Base-by-base conservation (phyloP, 2,888 invertebrate genomes). In the Mythimna loreyi region DNA sequence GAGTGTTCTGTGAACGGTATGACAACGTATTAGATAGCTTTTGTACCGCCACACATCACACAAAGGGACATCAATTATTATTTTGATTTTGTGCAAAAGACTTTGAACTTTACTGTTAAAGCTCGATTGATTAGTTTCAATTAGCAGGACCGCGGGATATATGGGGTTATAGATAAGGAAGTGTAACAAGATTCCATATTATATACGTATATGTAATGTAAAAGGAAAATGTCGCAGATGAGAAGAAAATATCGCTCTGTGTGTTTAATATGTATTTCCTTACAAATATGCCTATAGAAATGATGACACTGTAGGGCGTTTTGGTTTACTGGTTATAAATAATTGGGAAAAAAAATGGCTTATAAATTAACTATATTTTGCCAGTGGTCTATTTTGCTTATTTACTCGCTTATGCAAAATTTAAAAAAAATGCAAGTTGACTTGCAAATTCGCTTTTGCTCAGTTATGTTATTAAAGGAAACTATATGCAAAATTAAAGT, bases 41-140 rank as follows among this genome's bases (percentile, higher is more conserved):
- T n/a, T 50, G 50, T 47, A 62, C 55, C 57, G 36, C n/a, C 49
- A 25, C 13, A 25, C 55, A 53, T 40, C 33, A 49, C 33, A 53
- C 52, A 21, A 21, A 16, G 16, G 45, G 55, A 13, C 28, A 52
- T 1, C 43, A 67, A 76, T 75, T 56, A 80, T 67, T 47, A 47
- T 47, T n/a, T 23, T 21, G 13, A 25, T n/a, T 4, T 40, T 5
- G 33, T 47, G 11, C 40, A 50, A n/a, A 11, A 7, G 5, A 63
- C 43, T 68, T 60, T 63, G 23, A 19, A 19, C 76, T 59, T 63
- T 60, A 75, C 43, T 53, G 5, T 33, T 33, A 43, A 13, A 11
- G 0, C 0, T 0, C 11, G 19, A 30, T 21, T 33, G 55, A 45
- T 63, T 75, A 63, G 63, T 75, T 75, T 75, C 21, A 6, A 62